Conservation (phyloP, 2,888 invertebrate genomes). For the Dione vanillae region DNA sequence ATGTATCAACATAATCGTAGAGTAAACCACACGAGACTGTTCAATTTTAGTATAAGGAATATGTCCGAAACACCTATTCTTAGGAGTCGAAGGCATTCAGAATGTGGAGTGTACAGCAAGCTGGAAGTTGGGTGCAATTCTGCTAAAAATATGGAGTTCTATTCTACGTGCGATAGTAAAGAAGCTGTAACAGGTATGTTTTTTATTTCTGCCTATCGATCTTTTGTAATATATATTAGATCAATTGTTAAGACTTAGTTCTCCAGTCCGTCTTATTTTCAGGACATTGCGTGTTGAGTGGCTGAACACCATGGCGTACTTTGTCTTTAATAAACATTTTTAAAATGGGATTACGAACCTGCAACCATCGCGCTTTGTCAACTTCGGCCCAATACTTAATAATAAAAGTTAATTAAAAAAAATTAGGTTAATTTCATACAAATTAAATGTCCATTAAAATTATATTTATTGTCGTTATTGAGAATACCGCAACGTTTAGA, state of each 20-base stretch:
- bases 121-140: constrained; percentile 91
- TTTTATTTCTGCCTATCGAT: too few species aligned
- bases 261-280: neutral
- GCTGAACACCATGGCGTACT: neutral
- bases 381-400: neutral
- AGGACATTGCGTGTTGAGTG: neutral
- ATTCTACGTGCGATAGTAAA: constrained; percentile 88
- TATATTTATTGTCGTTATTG: neutral
- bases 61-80: constrained; percentile 72
- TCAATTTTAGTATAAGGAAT: constrained; percentile 77
- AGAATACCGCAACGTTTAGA: neutral
- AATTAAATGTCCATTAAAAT: neutral
- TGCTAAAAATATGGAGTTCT: constrained; percentile 91
- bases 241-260: too few species aligned
- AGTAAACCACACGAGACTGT: constrained; percentile 71
- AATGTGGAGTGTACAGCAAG: constrained; percentile 86
- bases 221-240: too few species aligned
- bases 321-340: neutral
- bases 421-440: neutral
- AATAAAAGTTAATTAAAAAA: neutral
- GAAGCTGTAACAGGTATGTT: constrained; percentile 87
- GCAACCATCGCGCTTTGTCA: neutral
- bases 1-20: constrained; percentile 72
- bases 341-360: neutral
- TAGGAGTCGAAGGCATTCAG: constrained; percentile 70